Percentiles rank a stretch among this genome's conserved stretches.
These are phyloP conservation scores for Caenorhabditis japonica DNA, from an alignment of 2,888 invertebrate species.

Conservation along the genomic window DNA sequence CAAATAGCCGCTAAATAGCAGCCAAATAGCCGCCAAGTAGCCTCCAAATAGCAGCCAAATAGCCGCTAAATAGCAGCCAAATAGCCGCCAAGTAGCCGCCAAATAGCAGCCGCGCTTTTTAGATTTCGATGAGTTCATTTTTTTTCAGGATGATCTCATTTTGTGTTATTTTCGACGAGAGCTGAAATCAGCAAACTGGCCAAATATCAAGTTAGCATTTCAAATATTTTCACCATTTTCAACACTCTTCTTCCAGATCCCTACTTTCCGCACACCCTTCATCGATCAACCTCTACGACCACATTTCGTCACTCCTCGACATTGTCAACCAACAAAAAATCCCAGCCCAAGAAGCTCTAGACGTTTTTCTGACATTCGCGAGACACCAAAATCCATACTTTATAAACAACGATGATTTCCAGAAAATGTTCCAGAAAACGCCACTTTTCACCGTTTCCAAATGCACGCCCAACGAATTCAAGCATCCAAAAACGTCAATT, in stretches of 20 bases:
- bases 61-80: no score
- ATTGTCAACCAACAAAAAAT: constrained; percentile 2
- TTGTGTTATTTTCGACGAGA: constrained; percentile 23
- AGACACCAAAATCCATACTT: constrained; percentile 3
- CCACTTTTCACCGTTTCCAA: not conserved
- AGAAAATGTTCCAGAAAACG: constrained; percentile 7
- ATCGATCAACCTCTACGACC: not conserved
- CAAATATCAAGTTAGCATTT: constrained; percentile 1
- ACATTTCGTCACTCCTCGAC: constrained; percentile 1
- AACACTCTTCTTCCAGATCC: not conserved
- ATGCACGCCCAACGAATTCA: no score
- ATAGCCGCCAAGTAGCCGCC: no score
- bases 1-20: no score
- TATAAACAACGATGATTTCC: constrained; percentile 9
- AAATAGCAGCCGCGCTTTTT: no score
- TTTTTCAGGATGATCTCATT: constrained; percentile 26
- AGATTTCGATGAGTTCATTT: no score
- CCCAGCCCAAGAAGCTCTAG: not conserved
- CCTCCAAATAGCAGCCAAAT: no score
- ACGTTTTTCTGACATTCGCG: constrained; percentile 1
- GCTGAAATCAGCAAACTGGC: constrained; percentile 10
- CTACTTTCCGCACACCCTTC: constrained; percentile 6
- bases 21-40: no score
- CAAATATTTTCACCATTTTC: not conserved
- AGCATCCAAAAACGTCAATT: no score